Evolutionary conservation across 2,888 invertebrate genomes (phyloP).

Genomic region (Agrenia bidenticulata): DNA sequence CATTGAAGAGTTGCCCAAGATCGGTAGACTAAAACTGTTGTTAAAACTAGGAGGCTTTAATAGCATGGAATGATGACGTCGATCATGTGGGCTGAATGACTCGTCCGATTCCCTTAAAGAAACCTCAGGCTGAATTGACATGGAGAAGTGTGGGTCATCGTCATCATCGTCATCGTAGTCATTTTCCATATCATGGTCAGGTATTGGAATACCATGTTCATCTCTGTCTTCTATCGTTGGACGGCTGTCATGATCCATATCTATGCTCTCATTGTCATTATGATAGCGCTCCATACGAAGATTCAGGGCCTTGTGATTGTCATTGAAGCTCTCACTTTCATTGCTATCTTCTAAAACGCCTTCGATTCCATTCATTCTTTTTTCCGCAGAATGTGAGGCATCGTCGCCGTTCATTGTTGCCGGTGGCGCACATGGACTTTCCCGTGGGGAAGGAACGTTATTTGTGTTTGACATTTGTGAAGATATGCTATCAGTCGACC

Average conservation of each 20-base stretch:
- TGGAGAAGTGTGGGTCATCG: slow-evolving; percentile 43
- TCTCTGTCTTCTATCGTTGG: slow-evolving; percentile 27
- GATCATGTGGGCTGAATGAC: slow-evolving; percentile 44
- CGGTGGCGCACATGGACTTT: background rate
- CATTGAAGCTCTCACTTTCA: slow-evolving; percentile 32
- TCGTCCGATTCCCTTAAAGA: slow-evolving; percentile 50
- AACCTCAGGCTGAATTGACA: slow-evolving; percentile 51
- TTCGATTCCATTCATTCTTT: background rate
- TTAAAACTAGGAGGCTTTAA: slow-evolving; percentile 37
- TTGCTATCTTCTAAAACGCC: slow-evolving; percentile 30
- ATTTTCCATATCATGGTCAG: slow-evolving; percentile 32
- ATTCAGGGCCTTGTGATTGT: slow-evolving; percentile 26
- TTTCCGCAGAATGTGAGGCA: background rate
- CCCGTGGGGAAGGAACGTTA: background rate
- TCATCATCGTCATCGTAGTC: slow-evolving; percentile 50
- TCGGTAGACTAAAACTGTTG: slow-evolving; percentile 22
- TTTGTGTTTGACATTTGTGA: slow-evolving; percentile 5
- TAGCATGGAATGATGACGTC: slow-evolving; percentile 37
- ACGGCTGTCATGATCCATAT: slow-evolving; percentile 29
- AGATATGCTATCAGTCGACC: slow-evolving; percentile 11
- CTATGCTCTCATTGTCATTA: slow-evolving; percentile 8
- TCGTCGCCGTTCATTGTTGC: slow-evolving; percentile 7
- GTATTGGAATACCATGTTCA: slow-evolving; percentile 9
- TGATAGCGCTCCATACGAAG: slow-evolving; percentile 16
- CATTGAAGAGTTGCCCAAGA: slow-evolving; percentile 29